Evolutionary conservation across 1,140 invertebrate species (phyloP), one percentile per base, ranked within the genome.

Genomic region (Caenorhabditis remanei): DNA sequence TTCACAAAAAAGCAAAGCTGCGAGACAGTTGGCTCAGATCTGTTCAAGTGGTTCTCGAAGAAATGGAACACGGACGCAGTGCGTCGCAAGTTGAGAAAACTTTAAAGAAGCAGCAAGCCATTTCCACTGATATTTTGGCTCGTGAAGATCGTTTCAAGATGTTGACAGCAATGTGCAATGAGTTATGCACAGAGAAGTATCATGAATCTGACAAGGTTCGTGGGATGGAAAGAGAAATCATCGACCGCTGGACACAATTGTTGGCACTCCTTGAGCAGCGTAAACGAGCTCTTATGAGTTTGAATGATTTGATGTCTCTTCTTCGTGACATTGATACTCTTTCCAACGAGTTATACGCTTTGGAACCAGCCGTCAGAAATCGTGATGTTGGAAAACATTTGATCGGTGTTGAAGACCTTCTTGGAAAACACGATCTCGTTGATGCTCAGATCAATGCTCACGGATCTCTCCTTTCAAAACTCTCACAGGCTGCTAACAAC

Each of bases 71-170:
- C 48, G 75, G 79, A 46, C n/a, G 71, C 13, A 56, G 94, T 93
- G 87, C 98, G 86, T 94, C 95, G 0, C 97, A 99, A 93, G 97
- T 99, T 0, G 98, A 99, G 92, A 97, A 97, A 13, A 98, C 97
- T 0, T 95, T 99, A 8, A 99, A 99, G 94, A 99, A 99, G 93
- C 97, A 99, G 93, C 97, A 99, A 93, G 98, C 98, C 32, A 98
- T 99, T 82, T 96, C 96, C 90, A 97, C 97, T 0, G 98, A 99
- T 92, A 99, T 99, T 87, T 93, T 98, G 50, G 96, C 97, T 6
- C 94, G 95, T 91, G 96, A 97, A 92, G 97, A 99, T 92, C 94
- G 98, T 11, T 98, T 99, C 93, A 95, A 97, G 90, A 96, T 98
- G 93, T 94, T 99, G 14, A 96, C 95, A 0, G 95, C 95, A 88